These are phyloP conservation scores for Sinocyclocheilus anophthalmus DNA, from an alignment of 2,113 vertebrate genomes.

Conservation along the genomic window DNA sequence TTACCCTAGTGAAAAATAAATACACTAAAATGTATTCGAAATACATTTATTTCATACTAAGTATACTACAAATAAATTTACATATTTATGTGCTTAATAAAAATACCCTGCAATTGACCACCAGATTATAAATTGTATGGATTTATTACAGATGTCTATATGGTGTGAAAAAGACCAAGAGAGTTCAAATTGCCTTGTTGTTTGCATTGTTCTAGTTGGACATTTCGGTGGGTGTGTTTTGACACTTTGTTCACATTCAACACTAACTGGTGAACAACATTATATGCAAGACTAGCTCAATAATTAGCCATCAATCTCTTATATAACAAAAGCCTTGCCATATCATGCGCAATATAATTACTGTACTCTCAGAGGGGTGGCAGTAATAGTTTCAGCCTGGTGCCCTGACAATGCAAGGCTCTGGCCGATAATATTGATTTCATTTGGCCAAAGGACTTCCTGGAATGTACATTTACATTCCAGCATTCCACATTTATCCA, in stretches of 20 bases:
- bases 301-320: slow-evolving; percentile 7
- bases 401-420: slow-evolving; percentile 14
- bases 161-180: not conserved
- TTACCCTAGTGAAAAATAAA: not conserved
- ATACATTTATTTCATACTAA: too few species aligned
- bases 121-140: not conserved
- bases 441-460: slow-evolving; percentile 8
- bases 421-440: slow-evolving; percentile 47
- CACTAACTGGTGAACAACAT: not conserved
- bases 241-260: slow-evolving; percentile 6
- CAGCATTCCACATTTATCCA: slow-evolving; percentile 19
- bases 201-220: not conserved
- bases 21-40: too few species aligned
- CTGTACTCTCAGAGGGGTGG: not conserved
- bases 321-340: slow-evolving; percentile 1
- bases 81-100: too few species aligned
- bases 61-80: too few species aligned
- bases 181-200: not conserved
- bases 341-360: slow-evolving; percentile 1
- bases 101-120: too few species aligned
- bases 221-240: not conserved
- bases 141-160: not conserved
- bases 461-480: slow-evolving; percentile 22
- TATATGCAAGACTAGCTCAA: slow-evolving; percentile 4
- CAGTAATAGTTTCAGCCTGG: slow-evolving; percentile 16